Evolutionary conservation across 1,140 invertebrate species (phyloP).

Genomic region (Magallana gigas): DNA sequence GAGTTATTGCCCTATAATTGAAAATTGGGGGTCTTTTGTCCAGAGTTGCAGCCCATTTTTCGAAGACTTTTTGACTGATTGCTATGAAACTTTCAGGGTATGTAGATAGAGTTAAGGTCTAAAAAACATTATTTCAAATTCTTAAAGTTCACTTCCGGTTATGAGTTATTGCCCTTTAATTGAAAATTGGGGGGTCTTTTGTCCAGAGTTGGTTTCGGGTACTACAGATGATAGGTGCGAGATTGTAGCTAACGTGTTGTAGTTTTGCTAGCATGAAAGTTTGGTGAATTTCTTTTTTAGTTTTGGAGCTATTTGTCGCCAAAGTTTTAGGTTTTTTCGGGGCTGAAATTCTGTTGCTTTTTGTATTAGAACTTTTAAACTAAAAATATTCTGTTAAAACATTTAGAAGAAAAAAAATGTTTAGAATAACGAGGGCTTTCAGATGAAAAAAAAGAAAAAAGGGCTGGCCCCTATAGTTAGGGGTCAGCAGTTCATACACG

Average conservation of each 20-base stretch:
- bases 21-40: not conserved
- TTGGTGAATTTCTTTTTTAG: not conserved
- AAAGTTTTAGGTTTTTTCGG: not conserved
- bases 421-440: not conserved
- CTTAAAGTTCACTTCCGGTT: too few relatives aligned
- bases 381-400: not conserved
- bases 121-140: too few relatives aligned
- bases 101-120: too few relatives aligned
- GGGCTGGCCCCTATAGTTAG: not conserved
- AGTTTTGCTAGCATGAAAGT: not conserved
- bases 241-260: too few relatives aligned
- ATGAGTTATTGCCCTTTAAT: too few relatives aligned
- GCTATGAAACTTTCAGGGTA: too few relatives aligned
- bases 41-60: not conserved
- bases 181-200: too few relatives aligned
- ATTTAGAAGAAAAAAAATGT: not conserved
- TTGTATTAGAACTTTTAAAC: not conserved
- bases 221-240: too few relatives aligned
- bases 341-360: not conserved
- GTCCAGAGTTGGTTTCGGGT: too few relatives aligned
- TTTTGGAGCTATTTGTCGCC: not conserved
- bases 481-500: not conserved
- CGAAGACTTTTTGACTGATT: not conserved
- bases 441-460: not conserved
- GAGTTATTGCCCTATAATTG: conserved; percentile 3